Evolutionary conservation across 2,797 vertebrate genomes (phyloP), one percentile per base, ranked within the genome.

Genomic region (Megalops cyprinoides): DNA sequence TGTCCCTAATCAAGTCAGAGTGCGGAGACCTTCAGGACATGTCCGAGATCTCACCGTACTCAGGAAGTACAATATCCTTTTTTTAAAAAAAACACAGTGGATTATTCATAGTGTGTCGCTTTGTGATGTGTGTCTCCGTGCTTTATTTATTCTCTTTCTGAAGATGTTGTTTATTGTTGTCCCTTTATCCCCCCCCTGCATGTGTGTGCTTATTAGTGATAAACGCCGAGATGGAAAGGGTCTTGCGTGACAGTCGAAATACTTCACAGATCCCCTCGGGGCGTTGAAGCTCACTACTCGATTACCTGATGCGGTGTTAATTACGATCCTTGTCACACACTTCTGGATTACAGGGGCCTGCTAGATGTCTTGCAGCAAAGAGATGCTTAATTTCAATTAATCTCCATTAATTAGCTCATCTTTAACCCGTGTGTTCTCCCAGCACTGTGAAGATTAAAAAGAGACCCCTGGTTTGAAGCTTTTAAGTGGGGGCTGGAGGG

Each of bases 51-150:
- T 99, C 98, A 1, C 97, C 98, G 55, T 99, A 98, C 90, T 99
- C 98, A 82, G 95, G 98, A 94, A 97, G 95, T 95, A 98, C 97
- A 89, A 98, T 99, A 99, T 99, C 98, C 98, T 99, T 97, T 96
- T 85, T 15, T 18, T n/a, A n/a, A 39, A 9, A 71, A 71, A 55
- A 77, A 34, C 37, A 79, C 49, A 48, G n/a, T 51, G 20, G 31
- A 69, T 71, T n/a, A 79, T 15, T 15, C n/a, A n/a, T n/a, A n/a
- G n/a, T n/a, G n/a, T n/a, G n/a, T n/a, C n/a, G n/a, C n/a, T n/a
- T n/a, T n/a, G n/a, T n/a, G n/a, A n/a, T n/a, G n/a, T n/a, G n/a
- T n/a, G n/a, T n/a, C n/a, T n/a, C 49, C n/a, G 5, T 23, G 37
- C 9, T 23, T 44, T n/a, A 37, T 46, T 46, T n/a, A n/a, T 15